A percentile compares a stretch with the other conserved stretches of the same genome.
phyloP scores from a whole-genome alignment of 2,113 vertebrate genomes.

The Panthera tigris region DNA sequence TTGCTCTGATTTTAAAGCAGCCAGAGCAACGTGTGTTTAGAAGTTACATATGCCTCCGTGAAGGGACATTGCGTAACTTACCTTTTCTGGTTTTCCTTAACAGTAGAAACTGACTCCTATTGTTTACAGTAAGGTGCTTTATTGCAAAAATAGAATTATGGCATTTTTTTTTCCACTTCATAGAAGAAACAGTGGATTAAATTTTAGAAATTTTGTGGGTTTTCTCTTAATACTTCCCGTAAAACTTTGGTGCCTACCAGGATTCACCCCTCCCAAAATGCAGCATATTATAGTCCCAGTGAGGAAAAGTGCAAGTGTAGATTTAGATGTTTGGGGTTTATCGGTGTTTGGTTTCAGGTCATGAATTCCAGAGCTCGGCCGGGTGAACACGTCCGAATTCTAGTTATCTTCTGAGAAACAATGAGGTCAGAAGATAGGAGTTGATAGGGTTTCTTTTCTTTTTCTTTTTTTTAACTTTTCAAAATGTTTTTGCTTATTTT shows the following conservation, averaged over 20 bases:
- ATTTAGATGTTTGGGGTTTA: neutral
- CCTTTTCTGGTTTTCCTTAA: neutral
- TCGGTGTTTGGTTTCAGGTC: neutral
- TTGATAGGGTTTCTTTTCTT: neutral
- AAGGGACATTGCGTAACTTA: neutral
- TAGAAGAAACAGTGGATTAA: neutral
- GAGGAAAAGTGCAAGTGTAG: too few relatives aligned
- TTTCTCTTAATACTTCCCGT: neutral
- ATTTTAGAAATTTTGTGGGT: neutral
- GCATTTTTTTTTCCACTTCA: neutral
- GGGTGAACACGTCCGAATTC: neutral
- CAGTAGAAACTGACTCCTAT: neutral
- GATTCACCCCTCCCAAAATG: neutral
- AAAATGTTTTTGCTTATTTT: too few relatives aligned
- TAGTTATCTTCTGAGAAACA: neutral
- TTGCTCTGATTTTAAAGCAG: neutral
- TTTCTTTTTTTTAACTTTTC: neutral
- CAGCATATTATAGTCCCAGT: fast-evolving
- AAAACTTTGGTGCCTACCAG: neutral
- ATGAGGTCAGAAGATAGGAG: neutral
- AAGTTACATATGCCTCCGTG: neutral
- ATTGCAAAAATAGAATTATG: neutral
- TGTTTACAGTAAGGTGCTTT: neutral
- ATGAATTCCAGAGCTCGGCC: neutral
- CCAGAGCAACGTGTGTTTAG: neutral